These are phyloP conservation scores for Orthosia cruda DNA, from an alignment of 2,888 invertebrate species.

Conservation along the genomic window DNA sequence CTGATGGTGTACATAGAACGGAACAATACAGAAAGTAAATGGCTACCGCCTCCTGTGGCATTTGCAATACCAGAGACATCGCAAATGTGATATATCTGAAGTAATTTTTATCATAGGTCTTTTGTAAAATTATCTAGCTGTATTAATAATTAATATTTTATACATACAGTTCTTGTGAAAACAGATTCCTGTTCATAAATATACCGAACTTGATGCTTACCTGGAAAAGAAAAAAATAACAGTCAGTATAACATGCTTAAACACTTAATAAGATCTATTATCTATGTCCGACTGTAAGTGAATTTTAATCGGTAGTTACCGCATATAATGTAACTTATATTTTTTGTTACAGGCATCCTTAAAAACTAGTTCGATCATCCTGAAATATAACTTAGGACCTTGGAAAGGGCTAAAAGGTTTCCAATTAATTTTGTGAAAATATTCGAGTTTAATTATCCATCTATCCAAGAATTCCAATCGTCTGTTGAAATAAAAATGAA, in stretches of 20 bases:
- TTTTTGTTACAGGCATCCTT: conserved; percentile 39
- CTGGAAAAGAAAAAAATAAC: conserved; percentile 68
- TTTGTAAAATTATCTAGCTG: background rate
- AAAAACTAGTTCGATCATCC: conserved; percentile 6
- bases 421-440: background rate
- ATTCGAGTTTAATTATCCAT: too few relatives aligned
- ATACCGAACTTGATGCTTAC: conserved; percentile 59
- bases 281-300: conserved; percentile 43
- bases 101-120: background rate
- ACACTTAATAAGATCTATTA: conserved; percentile 35
- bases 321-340: conserved; percentile 18
- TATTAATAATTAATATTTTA: conserved; percentile 12
- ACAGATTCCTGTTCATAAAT: conserved; percentile 26
- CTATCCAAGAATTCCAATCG: too few relatives aligned
- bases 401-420: conserved; percentile 22
- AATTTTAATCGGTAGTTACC: conserved; percentile 33
- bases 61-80: background rate
- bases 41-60: background rate
- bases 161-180: conserved; percentile 50
- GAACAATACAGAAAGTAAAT: background rate
- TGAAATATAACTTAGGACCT: conserved; percentile 16
- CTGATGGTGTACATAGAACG: too few relatives aligned
- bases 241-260: conserved; percentile 29
- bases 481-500: too few relatives aligned
- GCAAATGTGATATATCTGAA: background rate